These are phyloP conservation scores for Dromius quadrimaculatus DNA, from an alignment of 2,888 invertebrate species.

Conservation along the genomic window DNA sequence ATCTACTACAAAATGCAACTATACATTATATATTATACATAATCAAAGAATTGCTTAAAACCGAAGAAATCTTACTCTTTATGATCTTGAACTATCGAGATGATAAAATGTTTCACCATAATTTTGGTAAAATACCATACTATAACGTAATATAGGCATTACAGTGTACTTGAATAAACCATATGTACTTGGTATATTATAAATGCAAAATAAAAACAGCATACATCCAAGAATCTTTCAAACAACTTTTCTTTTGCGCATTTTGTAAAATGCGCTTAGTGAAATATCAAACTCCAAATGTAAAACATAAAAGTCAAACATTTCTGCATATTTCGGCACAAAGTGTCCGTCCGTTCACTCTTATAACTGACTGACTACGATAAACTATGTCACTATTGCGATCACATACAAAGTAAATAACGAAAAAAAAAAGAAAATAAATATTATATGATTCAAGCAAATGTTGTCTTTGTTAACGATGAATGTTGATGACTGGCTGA, in stretches of 20 bases:
- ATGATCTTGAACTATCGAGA: constrained; percentile 45
- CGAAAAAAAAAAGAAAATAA: constrained; percentile 43
- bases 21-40: constrained; percentile 48
- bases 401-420: constrained; percentile 52
- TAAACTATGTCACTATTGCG: constrained; percentile 50
- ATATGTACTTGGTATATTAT: constrained; percentile 60
- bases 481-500: constrained; percentile 29
- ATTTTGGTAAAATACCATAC: constrained; percentile 72
- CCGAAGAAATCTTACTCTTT: constrained; percentile 27
- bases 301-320: constrained; percentile 41
- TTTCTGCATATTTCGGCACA: constrained; percentile 45
- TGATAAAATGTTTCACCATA: constrained; percentile 43
- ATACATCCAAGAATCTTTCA: constrained; percentile 38
- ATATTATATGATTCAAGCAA: constrained; percentile 3
- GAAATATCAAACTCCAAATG: constrained; percentile 14
- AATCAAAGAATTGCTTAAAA: constrained; percentile 44
- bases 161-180: constrained; percentile 66
- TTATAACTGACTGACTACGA: constrained; percentile 45
- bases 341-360: constrained; percentile 49
- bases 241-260: constrained; percentile 23
- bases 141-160: constrained; percentile 71
- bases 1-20: constrained; percentile 45
- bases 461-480: constrained; percentile 19
- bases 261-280: background rate
- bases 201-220: constrained; percentile 60